phyloP scores from a whole-genome alignment of 2,113 vertebrate genomes.

The Myotis lucifugus region DNA sequence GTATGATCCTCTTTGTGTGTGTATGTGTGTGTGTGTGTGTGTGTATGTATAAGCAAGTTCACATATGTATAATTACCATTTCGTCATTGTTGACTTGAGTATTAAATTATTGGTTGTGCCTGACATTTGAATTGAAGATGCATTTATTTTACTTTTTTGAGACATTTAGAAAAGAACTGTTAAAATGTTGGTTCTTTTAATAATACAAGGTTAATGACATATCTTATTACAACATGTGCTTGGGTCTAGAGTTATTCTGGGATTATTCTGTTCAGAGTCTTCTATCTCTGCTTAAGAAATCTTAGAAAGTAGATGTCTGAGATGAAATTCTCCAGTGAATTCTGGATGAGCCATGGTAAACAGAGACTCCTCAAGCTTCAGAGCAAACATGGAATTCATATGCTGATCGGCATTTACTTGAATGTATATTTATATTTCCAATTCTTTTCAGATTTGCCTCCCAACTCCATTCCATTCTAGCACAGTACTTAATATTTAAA shows the following conservation, averaged over 20 bases:
- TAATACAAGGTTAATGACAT: background rate
- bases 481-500: background rate
- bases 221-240: background rate
- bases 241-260: background rate
- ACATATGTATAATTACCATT: background rate
- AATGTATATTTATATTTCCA: background rate
- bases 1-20: background rate
- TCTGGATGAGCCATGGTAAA: background rate
- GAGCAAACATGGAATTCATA: background rate
- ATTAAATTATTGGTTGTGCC: background rate
- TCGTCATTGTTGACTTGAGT: background rate
- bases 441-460: background rate
- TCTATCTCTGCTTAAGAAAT: background rate
- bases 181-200: background rate
- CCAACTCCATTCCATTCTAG: background rate
- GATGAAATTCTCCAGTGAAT: background rate
- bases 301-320: background rate
- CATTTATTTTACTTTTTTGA: conserved; percentile 5
- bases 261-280: background rate
- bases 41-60: background rate
- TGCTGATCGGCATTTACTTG: background rate
- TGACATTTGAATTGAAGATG: background rate
- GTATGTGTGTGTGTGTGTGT: background rate
- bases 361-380: background rate
- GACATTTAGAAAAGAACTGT: background rate